These are phyloP conservation scores for Rhegmatorhina hoffmannsi DNA, from an alignment of 2,113 vertebrate genomes.

Conservation along the genomic window DNA sequence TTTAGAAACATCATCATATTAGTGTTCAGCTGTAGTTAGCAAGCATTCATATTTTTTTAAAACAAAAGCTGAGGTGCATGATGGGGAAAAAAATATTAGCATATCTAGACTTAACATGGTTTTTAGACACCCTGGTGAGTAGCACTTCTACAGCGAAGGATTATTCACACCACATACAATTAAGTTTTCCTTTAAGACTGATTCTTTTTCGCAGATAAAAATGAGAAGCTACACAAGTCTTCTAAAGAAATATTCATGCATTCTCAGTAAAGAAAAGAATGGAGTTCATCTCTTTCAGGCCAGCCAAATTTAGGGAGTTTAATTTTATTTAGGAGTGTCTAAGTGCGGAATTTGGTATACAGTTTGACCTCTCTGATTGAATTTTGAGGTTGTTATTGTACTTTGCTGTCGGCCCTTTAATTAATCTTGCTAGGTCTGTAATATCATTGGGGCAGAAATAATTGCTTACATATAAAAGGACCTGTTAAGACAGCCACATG, in stretches of 20 bases:
- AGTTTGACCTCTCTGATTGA: not conserved
- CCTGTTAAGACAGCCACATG: slow-evolving; percentile 36
- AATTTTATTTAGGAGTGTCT: slow-evolving; percentile 18
- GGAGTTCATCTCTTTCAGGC: not conserved
- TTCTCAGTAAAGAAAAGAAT: slow-evolving; percentile 15
- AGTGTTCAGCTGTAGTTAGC: not conserved
- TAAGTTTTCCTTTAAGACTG: slow-evolving; percentile 44
- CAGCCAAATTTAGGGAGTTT: not conserved
- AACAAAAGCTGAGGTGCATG: slow-evolving; percentile 27
- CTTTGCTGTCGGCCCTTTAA: slow-evolving; percentile 14
- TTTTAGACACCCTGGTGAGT: slow-evolving; percentile 45
- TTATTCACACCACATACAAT: slow-evolving; percentile 60
- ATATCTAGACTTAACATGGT: slow-evolving; percentile 44
- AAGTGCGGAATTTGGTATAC: not conserved
- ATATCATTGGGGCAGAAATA: slow-evolving; percentile 47
- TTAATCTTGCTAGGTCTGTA: not conserved
- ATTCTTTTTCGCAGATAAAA: slow-evolving; percentile 47
- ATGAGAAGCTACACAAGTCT: slow-evolving; percentile 28
- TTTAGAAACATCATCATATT: not conserved
- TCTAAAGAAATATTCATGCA: slow-evolving; percentile 25
- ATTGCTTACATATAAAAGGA: slow-evolving; percentile 41
- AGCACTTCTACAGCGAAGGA: slow-evolving; percentile 35
- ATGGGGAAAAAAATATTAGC: slow-evolving; percentile 61
- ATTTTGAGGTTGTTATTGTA: slow-evolving; percentile 32
- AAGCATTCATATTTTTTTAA: slow-evolving; percentile 5